These are phyloP conservation scores for Ondatra zibethicus DNA, from an alignment of 2,113 vertebrate genomes.

Conservation along the genomic window DNA sequence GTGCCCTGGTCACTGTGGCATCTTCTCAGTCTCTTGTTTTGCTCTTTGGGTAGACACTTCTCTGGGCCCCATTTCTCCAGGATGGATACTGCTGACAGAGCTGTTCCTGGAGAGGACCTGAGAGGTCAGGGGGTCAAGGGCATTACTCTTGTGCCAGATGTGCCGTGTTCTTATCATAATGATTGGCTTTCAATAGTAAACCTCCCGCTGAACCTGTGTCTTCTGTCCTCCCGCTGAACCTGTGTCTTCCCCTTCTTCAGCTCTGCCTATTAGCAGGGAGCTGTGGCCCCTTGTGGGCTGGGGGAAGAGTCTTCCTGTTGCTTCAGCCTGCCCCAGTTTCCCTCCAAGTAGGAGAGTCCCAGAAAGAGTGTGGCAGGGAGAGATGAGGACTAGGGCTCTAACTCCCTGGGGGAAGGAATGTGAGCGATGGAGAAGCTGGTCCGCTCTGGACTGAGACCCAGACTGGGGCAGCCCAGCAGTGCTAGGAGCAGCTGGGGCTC, in stretches of 20 bases:
- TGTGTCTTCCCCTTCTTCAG: not conserved
- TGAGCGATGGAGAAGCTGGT: rapidly evolving
- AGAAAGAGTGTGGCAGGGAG: not conserved
- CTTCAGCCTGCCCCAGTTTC: not conserved
- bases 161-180: not conserved
- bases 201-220: not conserved
- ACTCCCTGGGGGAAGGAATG: not conserved
- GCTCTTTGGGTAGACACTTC: not conserved
- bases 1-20: not conserved
- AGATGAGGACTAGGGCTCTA: not conserved
- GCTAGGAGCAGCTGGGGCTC: not conserved
- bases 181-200: not conserved
- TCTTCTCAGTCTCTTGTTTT: not conserved
- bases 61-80: not conserved
- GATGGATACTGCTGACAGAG: not conserved
- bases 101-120: not conserved
- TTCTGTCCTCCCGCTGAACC: too few species aligned
- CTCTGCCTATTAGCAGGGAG: not conserved
- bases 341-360: not conserved
- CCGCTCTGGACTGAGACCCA: not conserved
- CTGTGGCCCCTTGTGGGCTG: not conserved
- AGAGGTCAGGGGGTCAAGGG: not conserved
- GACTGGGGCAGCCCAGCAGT: not conserved
- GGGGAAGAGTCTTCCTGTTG: not conserved
- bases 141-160: rapidly evolving